Base-by-base conservation (phyloP, 2,113 vertebrate species). In the Vulpes vulpes region DNA sequence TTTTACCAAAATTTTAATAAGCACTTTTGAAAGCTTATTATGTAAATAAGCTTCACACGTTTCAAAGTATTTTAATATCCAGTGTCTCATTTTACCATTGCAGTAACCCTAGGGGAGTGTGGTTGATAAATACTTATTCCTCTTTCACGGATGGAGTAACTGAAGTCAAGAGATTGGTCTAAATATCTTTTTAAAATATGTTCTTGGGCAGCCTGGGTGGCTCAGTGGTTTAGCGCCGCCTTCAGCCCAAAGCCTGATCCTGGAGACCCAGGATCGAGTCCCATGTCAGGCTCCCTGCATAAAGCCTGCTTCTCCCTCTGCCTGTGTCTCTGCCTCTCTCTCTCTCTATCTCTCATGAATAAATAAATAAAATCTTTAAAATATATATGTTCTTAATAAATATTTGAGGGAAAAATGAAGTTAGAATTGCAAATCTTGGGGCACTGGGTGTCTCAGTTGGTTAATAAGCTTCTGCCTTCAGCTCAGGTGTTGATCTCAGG, bases 31-130 rank as follows among this genome's bases (percentile, higher is more conserved):
- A 69, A 84, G 11, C 15, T 51, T 88, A 57, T 30, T 30, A 19
- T 87, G 14, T 35, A 67, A 74, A 69, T 16, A 85, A 62, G 76
- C 10, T 16, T 32, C 43, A 86, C 0, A 55, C 6, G 30, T 67
- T 95, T 96, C 27, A 38, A 76, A 81, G 59, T 90, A 5, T 27
- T 55, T 84, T 49, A 57, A 11, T 15, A 74, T 51, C 16, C 15
- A 20, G 62, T 81, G 17, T 94, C 17, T 95, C 57, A 86, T 83
- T 55, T 94, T 67, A 93, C 74, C 9, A 76, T 89, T 64, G 11
- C 30, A 84, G 11, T 60, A 53, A 74, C 60, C 16, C 11, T 93
- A 1, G 94, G 20, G 87, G 30, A 32, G 3, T 80, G 80, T 25
- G 30, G 74, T 94, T 81, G 55, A 23, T 81, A 93, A 53, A 76